These are phyloP conservation scores for Apostichopus japonicus DNA, from an alignment of 35 echinoderm and acorn worm species.

Conservation along the genomic window DNA sequence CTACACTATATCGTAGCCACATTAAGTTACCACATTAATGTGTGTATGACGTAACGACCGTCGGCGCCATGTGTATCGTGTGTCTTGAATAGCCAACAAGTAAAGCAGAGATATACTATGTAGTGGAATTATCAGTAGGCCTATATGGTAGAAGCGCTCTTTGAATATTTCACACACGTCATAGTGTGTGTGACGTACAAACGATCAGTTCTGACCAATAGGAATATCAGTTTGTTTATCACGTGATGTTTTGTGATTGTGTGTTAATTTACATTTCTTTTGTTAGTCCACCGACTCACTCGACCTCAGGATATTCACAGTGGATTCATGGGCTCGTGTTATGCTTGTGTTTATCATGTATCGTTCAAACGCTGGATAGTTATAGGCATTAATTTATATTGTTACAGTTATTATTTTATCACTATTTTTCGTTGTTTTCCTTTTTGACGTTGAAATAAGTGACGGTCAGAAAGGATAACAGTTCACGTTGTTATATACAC, in stretches of 20 bases:
- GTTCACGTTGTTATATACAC: neutral
- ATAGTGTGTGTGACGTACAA: too few relatives aligned
- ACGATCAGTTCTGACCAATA: neutral
- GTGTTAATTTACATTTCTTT: neutral
- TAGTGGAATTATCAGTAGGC: too few relatives aligned
- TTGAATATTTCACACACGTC: too few relatives aligned
- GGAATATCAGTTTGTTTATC: neutral
- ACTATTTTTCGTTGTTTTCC: neutral
- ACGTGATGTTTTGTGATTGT: neutral
- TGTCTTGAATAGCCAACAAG: too few relatives aligned
- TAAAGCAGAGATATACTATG: too few relatives aligned
- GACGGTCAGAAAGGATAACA: neutral
- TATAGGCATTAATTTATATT: constrained; percentile 60
- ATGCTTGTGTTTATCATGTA: neutral
- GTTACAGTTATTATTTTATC: constrained; percentile 37
- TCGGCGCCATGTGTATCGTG: too few relatives aligned
- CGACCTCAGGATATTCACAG: constrained; percentile 16
- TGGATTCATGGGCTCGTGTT: constrained; percentile 11
- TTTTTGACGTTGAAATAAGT: constrained; percentile 17
- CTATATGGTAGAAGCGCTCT: too few relatives aligned
- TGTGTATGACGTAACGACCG: too few relatives aligned
- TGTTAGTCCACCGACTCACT: constrained; percentile 13
- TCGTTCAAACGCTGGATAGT: constrained; percentile 57
- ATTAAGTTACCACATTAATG: too few relatives aligned
- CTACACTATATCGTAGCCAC: too few relatives aligned